Conservation (phyloP, 2,888 invertebrate species). For the Cephalotes varians region DNA sequence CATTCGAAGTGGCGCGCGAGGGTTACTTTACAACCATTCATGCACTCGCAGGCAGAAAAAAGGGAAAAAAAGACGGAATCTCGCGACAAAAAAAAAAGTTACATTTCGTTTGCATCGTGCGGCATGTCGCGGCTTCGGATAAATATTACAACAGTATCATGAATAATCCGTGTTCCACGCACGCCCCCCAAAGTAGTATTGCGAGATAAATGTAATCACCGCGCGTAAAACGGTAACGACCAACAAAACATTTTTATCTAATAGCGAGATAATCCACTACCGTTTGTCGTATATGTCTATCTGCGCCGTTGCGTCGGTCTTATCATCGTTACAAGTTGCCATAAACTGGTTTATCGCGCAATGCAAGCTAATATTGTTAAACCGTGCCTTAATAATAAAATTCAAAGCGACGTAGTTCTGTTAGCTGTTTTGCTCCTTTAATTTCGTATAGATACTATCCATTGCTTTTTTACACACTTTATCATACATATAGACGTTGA, state of each 20-base stretch:
- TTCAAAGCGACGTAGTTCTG: neutral
- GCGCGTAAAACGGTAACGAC: conserved; percentile 20
- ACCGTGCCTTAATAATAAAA: conserved; percentile 20
- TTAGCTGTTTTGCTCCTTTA: neutral
- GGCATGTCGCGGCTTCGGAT: conserved; percentile 23
- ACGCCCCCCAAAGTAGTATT: conserved; percentile 9
- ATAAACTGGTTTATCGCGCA: conserved; percentile 43
- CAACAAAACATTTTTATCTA: conserved; percentile 43
- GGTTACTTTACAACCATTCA: conserved; percentile 65
- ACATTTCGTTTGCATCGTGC: conserved; percentile 15
- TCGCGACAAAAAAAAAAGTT: conserved; percentile 35
- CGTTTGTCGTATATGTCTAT: conserved; percentile 27
- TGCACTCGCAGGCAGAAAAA: conserved; percentile 21
- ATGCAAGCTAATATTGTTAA: conserved; percentile 36
- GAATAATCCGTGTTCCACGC: conserved; percentile 35
- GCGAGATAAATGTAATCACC: conserved; percentile 22
- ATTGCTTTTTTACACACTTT: neutral
- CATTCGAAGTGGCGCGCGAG: conserved; percentile 63
- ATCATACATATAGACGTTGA: neutral
- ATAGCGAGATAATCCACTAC: conserved; percentile 33
- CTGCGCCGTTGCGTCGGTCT: conserved; percentile 5
- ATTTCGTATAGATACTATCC: neutral
- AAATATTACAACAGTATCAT: conserved; percentile 34
- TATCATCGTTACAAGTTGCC: conserved; percentile 9
- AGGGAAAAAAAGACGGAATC: neutral